A percentile compares a stretch with the other conserved stretches of the same genome.
These are phyloP conservation scores for Chloropsis cyanopogon DNA, from an alignment of 2,113 vertebrate species.

Conservation along the genomic window DNA sequence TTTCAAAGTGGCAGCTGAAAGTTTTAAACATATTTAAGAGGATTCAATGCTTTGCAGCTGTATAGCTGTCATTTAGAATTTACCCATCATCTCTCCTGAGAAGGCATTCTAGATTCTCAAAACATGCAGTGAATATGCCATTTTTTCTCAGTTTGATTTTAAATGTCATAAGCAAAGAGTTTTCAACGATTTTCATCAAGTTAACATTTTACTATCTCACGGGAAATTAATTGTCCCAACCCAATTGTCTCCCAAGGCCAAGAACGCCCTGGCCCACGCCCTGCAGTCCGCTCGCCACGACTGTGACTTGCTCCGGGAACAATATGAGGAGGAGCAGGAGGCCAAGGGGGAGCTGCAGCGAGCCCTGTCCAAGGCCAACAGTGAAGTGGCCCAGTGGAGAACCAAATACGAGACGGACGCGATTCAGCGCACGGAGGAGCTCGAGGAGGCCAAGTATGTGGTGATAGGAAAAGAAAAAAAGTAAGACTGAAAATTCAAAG, in stretches of 20 bases:
- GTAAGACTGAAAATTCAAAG: background rate
- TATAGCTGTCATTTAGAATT: background rate
- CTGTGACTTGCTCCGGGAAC: background rate
- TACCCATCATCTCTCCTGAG: background rate
- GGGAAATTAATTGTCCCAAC: background rate
- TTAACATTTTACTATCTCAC: fast-evolving
- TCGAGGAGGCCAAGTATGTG: background rate
- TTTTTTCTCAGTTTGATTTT: fast-evolving
- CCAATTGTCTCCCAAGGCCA: constrained; percentile 68
- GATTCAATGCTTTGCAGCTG: fast-evolving
- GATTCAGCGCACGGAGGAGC: background rate
- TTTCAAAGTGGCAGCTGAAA: background rate
- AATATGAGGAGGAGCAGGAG: background rate
- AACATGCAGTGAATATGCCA: background rate
- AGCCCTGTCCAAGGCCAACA: background rate
- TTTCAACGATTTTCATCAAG: background rate
- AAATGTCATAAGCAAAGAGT: background rate
- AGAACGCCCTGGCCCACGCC: constrained; percentile 81
- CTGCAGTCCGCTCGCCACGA: constrained; percentile 41
- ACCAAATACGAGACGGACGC: background rate
- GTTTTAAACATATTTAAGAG: background rate
- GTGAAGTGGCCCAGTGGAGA: background rate
- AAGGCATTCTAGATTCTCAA: background rate
- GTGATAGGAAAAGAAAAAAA: background rate
- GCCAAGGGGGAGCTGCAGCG: background rate